A percentile compares a stretch with the other conserved stretches of the same genome.
These are phyloP conservation scores for honey bee (Apis mellifera) DNA, from an alignment of 1,140 invertebrate species.

Conservation along the genomic window DNA sequence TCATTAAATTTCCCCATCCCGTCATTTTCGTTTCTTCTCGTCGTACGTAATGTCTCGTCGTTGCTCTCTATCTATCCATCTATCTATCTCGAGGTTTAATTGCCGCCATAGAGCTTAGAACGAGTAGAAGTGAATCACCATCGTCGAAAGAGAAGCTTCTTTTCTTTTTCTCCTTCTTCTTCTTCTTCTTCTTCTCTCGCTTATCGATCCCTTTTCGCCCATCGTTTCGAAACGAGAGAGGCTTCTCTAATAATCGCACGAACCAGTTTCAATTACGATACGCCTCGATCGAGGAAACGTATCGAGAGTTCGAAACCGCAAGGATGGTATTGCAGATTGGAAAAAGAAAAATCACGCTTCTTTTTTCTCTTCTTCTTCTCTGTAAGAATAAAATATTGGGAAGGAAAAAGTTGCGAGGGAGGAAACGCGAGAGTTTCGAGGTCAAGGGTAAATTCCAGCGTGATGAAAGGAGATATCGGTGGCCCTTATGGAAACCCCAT, in stretches of 20 bases:
- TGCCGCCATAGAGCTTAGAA: conserved; percentile 18
- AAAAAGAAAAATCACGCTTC: neutral
- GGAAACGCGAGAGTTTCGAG: conserved; percentile 6
- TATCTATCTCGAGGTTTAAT: conserved; percentile 52
- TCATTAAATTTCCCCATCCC: conserved; percentile 19
- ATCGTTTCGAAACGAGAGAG: neutral
- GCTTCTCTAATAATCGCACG: neutral
- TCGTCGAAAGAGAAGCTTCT: neutral
- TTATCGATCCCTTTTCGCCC: conserved; percentile 10
- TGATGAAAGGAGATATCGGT: conserved; percentile 46
- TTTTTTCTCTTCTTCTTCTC: neutral
- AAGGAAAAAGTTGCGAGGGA: neutral
- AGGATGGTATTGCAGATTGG: neutral
- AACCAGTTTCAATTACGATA: conserved; percentile 1
- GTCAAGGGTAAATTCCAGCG: conserved; percentile 25
- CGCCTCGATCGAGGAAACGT: conserved; percentile 7
- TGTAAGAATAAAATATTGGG: neutral
- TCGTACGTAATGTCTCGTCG: neutral
- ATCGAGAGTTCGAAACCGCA: conserved; percentile 7
- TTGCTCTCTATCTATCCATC: conserved; percentile 10
- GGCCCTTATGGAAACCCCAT: conserved; percentile 36
- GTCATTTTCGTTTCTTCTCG: conserved; percentile 37
- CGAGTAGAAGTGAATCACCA: conserved; percentile 12
- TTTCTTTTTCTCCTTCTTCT: too few relatives aligned
- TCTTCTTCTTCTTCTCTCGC: neutral